phyloP scores from a whole-genome alignment of 2,113 vertebrate genomes.

The Reinhardtius hippoglossoides region DNA sequence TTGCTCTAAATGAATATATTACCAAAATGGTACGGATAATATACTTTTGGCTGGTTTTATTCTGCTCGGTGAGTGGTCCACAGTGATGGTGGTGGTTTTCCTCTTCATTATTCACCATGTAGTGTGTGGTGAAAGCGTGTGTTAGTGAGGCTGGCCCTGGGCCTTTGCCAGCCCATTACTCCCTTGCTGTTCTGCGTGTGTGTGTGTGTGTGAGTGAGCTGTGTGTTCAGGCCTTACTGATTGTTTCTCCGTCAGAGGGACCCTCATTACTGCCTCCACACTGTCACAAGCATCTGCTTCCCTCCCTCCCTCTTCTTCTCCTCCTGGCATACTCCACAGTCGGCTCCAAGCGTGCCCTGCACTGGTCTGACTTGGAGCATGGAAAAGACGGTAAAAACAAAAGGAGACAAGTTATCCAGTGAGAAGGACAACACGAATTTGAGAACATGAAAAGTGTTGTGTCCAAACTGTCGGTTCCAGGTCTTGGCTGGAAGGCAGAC shows the following conservation, averaged over 20 bases:
- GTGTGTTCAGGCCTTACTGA: slow-evolving; percentile 66
- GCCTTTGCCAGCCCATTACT: slow-evolving; percentile 76
- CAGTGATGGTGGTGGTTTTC: slow-evolving; percentile 39
- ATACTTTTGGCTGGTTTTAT: slow-evolving; percentile 21
- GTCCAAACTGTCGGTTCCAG: slow-evolving; percentile 19
- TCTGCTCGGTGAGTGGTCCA: slow-evolving; percentile 35
- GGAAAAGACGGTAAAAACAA: slow-evolving; percentile 15
- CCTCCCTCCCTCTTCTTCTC: slow-evolving; percentile 17
- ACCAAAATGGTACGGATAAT: slow-evolving; percentile 13
- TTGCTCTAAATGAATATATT: slow-evolving; percentile 39
- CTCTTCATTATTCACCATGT: slow-evolving; percentile 52
- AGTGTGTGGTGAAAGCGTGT: slow-evolving; percentile 28
- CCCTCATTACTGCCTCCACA: slow-evolving; percentile 73
- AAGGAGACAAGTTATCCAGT: slow-evolving; percentile 16
- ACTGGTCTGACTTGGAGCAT: slow-evolving; percentile 15
- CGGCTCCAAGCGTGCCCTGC: slow-evolving; percentile 22
- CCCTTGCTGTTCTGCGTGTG: slow-evolving; percentile 58
- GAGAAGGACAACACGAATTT: slow-evolving; percentile 7
- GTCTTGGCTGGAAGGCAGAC: slow-evolving; percentile 16
- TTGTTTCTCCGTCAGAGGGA: slow-evolving; percentile 66
- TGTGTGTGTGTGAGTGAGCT: slow-evolving; percentile 43
- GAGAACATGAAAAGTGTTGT: neutral
- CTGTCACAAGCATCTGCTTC: slow-evolving; percentile 75
- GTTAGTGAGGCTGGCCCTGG: slow-evolving; percentile 52
- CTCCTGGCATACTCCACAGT: slow-evolving; percentile 34